Evolutionary conservation across 2,797 vertebrate species (phyloP).

Genomic region (Oceanodroma leucorhoa): DNA sequence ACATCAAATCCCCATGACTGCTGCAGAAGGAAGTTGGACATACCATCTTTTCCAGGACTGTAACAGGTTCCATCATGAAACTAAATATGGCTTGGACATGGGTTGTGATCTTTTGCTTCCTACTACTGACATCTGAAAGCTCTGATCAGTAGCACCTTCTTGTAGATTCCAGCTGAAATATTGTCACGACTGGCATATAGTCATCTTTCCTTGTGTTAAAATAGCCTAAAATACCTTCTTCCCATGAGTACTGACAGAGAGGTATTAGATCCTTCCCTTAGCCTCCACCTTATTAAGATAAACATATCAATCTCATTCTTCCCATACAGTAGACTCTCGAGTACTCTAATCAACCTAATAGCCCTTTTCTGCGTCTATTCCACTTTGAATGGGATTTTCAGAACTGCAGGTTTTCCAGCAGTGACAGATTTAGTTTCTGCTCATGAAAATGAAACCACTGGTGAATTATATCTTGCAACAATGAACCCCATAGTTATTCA

Average conservation of each 20-base stretch:
- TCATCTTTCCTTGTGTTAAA: neutral
- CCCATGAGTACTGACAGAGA: neutral
- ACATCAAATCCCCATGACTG: neutral
- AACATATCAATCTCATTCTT: neutral
- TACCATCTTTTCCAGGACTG: neutral
- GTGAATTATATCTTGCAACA: neutral
- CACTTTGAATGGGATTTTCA: neutral
- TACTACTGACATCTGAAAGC: neutral
- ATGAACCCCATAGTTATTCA: neutral
- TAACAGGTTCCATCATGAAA: neutral
- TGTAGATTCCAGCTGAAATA: neutral
- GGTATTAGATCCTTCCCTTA: neutral
- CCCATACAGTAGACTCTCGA: neutral
- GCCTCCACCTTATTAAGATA: neutral
- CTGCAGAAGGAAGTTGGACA: neutral
- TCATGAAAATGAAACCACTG: neutral
- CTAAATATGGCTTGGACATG: neutral
- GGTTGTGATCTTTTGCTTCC: neutral
- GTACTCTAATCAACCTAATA: neutral
- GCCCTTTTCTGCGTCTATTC: neutral
- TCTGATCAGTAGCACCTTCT: neutral
- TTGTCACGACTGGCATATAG: neutral
- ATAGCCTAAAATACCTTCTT: neutral
- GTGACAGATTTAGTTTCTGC: neutral
- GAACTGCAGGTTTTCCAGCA: neutral